Evolutionary conservation across 2,888 invertebrate genomes (phyloP), one percentile per base, ranked within the genome.

Genomic region (Trissonchulus sp.): DNA sequence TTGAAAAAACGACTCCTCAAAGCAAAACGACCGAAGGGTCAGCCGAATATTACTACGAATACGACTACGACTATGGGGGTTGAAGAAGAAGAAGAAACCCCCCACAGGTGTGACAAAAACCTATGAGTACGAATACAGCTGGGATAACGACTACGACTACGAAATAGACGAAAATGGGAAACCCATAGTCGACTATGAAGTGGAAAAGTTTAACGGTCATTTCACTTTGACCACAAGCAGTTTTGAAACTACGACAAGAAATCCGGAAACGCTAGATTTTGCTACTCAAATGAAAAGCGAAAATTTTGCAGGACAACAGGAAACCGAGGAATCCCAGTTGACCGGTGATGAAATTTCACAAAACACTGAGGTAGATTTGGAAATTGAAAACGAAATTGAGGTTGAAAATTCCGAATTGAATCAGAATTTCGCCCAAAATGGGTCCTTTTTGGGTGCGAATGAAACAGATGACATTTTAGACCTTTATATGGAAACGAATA

Each of bases 91-190:
- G 48, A 48, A 48, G 48, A 48, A 48, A 48, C 48, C 48, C 23
- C 8, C 8, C 8, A 48, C 8, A 48, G 23, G 48, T 15, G 8
- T 23, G 48, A 48, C 48, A 48, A 23, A 48, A 8, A 48, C 8
- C 23, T 48, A 48, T 48, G 48, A 48, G 48, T 48, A 48, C 48
- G 48, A 48, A 48, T n/a, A n/a, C n/a, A n/a, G n/a, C n/a, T n/a
- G n/a, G n/a, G n/a, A n/a, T n/a, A n/a, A n/a, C n/a, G 48, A 48
- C 23, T 48, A 48, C 23, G 48, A 48, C 8, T 48, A 48, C 48
- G 48, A 48, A 48, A 48, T 48, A 8, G 8, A 15, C 8, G 8
- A 48, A 23, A 48, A 15, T 48, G 48, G 48, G 23, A 48, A 48
- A 8, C 8, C 8, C 23, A 23, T 15, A 15, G 48, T 48, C 48